Percentiles rank a stretch among this genome's conserved stretches.
Conservation (phyloP, 2,113 vertebrate genomes). For the Nesogale talazaci region DNA sequence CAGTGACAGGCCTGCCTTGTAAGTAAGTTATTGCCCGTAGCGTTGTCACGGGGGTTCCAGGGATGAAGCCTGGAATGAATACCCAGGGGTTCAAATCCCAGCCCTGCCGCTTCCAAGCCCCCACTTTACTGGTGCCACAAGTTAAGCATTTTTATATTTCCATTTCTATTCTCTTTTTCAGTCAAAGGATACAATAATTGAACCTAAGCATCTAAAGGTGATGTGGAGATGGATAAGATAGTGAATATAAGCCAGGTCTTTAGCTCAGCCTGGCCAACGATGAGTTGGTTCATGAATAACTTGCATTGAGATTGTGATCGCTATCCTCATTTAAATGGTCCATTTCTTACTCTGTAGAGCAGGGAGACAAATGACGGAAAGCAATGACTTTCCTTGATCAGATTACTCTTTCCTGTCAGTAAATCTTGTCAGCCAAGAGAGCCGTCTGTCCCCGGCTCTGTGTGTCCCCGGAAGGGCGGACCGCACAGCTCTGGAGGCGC, state of each 20-base stretch:
- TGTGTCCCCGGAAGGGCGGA: not conserved
- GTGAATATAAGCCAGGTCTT: not conserved
- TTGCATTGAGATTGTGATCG: not conserved
- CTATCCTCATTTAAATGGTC: not conserved
- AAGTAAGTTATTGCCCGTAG: not conserved
- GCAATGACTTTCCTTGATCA: not conserved
- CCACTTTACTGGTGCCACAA: not conserved
- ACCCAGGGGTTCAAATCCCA: not conserved
- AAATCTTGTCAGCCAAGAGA: slow-evolving; percentile 12
- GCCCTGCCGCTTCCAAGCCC: not conserved
- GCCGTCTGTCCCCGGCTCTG: accelerated
- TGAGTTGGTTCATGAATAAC: not conserved
- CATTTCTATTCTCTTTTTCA: not conserved
- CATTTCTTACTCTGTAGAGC: not conserved
- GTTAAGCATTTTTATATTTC: not conserved
- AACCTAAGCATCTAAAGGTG: not conserved
- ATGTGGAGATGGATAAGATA: not conserved
- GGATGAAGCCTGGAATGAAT: not conserved
- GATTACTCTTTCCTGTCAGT: slow-evolving; percentile 19
- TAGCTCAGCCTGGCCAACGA: not conserved
- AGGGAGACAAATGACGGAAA: not conserved
- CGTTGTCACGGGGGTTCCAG: not conserved
- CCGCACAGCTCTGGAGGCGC: not conserved
- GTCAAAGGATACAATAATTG: not conserved
- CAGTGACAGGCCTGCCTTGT: not conserved